A percentile compares a stretch with the other conserved stretches of the same genome.
These are phyloP conservation scores for Sitophilus oryzae DNA, from an alignment of 1,140 invertebrate genomes.

Conservation along the genomic window DNA sequence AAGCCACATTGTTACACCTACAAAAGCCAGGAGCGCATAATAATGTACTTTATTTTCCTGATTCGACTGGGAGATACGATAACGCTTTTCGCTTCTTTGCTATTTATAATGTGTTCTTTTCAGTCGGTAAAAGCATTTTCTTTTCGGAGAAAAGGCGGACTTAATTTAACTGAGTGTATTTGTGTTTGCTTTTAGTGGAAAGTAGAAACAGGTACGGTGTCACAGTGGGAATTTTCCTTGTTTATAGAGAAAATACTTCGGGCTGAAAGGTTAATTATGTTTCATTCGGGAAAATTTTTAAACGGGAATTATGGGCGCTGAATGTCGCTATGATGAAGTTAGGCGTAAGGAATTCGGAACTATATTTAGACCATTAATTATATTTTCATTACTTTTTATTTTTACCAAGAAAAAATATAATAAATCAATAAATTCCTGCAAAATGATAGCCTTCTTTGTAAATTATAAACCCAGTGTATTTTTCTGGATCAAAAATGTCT, in stretches of 20 bases:
- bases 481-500: no score
- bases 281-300: no score
- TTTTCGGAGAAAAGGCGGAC: background rate
- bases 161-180: background rate
- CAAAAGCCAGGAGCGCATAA: constrained; percentile 25
- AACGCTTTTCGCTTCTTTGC: background rate
- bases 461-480: no score
- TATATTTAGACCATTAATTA: no score
- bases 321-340: no score
- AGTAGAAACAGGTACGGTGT: background rate
- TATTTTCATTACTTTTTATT: no score
- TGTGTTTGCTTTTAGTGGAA: background rate
- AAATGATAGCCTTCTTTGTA: no score
- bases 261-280: no score
- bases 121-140: background rate
- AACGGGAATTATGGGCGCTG: no score
- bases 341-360: no score
- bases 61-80: constrained; percentile 4
- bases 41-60: constrained; percentile 21
- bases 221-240: background rate
- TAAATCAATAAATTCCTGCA: no score
- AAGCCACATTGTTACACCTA: constrained; percentile 26
- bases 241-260: background rate
- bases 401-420: no score
- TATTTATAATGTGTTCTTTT: background rate